Evolutionary conservation across 1,140 invertebrate genomes (phyloP).

Genomic region (Ridgeia piscesae): DNA sequence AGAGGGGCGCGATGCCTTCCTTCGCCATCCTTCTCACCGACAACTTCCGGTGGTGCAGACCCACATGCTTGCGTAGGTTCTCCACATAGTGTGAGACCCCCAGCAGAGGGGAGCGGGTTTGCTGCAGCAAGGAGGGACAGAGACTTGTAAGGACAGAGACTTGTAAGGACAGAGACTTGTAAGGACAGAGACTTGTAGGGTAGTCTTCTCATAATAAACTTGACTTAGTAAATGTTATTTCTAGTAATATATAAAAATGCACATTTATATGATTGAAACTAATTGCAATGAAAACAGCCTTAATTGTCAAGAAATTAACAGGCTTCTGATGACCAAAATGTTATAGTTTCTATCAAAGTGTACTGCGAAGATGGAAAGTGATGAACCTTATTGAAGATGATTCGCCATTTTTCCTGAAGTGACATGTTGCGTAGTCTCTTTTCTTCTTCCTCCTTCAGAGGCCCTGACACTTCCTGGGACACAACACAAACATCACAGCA

Average conservation of each 20-base stretch:
- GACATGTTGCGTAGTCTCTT: not conserved
- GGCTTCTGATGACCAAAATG: too few species aligned
- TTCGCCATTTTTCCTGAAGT: conserved; percentile 27
- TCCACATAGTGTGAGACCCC: conserved; percentile 40
- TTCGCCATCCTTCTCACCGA: conserved; percentile 71
- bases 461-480: conserved; percentile 22
- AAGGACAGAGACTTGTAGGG: not conserved
- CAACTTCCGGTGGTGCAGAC: conserved; percentile 57
- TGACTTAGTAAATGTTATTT: not conserved
- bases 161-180: not conserved
- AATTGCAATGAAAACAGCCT: too few species aligned
- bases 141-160: not conserved
- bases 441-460: conserved; percentile 23
- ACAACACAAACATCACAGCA: not conserved
- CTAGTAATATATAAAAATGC: not conserved
- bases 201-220: too few species aligned
- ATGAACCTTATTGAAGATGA: conserved; percentile 22
- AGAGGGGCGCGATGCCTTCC: conserved; percentile 68
- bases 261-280: too few species aligned
- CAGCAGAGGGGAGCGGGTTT: conserved; percentile 42
- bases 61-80: conserved; percentile 34
- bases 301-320: too few species aligned
- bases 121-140: conserved; percentile 33
- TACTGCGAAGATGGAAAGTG: not conserved
- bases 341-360: too few species aligned